Conservation (phyloP, 1,140 invertebrate genomes). For the Eciton burchellii region DNA sequence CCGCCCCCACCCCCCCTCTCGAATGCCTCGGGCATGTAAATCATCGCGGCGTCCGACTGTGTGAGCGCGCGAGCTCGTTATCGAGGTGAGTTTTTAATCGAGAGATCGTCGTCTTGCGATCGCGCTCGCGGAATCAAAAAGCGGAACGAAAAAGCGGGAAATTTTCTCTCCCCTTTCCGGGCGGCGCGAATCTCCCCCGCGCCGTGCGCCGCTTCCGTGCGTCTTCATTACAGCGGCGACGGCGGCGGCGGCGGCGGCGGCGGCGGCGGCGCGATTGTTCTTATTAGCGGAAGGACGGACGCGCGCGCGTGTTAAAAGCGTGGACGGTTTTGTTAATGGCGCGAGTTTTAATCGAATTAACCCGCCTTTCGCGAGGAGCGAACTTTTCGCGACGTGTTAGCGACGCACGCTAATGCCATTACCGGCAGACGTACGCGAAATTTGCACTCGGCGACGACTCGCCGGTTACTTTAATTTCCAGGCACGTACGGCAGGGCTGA, state of each 20-base stretch:
- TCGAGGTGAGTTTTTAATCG: neutral
- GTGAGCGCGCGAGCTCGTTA: neutral
- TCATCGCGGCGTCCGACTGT: neutral
- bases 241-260: neutral
- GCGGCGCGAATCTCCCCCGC: no score
- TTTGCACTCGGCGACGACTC: conserved; percentile 39
- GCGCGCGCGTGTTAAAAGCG: conserved; percentile 66
- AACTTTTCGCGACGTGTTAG: conserved; percentile 59
- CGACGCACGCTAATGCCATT: conserved; percentile 66
- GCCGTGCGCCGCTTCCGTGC: no score
- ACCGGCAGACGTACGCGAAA: conserved; percentile 45
- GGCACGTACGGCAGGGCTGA: conserved; percentile 47
- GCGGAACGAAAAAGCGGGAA: no score
- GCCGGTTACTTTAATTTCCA: conserved; percentile 59
- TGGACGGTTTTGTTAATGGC: conserved; percentile 42
- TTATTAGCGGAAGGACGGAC: conserved; percentile 18
- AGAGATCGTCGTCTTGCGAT: no score
- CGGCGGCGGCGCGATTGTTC: conserved; percentile 17
- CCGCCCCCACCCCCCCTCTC: neutral
- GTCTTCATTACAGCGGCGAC: no score
- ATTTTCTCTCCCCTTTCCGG: no score
- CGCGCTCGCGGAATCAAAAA: no score
- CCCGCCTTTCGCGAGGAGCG: conserved; percentile 50
- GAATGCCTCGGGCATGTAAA: neutral
- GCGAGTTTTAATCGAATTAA: conserved; percentile 62